These are phyloP conservation scores for Blera fallax DNA, from an alignment of 2,888 invertebrate genomes.

Conservation along the genomic window DNA sequence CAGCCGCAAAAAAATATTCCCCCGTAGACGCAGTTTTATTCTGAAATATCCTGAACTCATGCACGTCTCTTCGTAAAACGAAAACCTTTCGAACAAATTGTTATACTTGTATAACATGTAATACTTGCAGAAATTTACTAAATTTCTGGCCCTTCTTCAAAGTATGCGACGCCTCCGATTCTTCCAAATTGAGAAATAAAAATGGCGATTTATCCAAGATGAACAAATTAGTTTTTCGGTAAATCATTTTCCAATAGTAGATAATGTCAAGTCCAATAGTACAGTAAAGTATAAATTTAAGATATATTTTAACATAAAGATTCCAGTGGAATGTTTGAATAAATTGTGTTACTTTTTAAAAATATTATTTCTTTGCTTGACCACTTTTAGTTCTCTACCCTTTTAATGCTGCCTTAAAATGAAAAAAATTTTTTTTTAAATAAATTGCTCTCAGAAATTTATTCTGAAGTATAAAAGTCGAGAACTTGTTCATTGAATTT, in stretches of 20 bases:
- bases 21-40: not conserved
- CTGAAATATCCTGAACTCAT: not conserved
- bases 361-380: too few relatives aligned
- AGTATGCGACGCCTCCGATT: not conserved
- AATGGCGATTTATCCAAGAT: slow-evolving; percentile 45
- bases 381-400: too few relatives aligned
- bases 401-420: too few relatives aligned
- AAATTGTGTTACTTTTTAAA: too few relatives aligned
- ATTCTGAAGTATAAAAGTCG: too few relatives aligned
- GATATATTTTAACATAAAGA: too few relatives aligned
- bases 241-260: not conserved
- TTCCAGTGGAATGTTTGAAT: too few relatives aligned
- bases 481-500: too few relatives aligned
- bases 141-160: not conserved
- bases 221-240: slow-evolving; percentile 2
- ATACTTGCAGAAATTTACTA: not conserved
- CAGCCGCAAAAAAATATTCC: not conserved
- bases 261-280: not conserved
- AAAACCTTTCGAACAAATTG: not conserved
- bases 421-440: too few relatives aligned
- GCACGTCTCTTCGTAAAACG: not conserved
- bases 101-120: not conserved
- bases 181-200: slow-evolving; percentile 15
- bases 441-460: too few relatives aligned
- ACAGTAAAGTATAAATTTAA: not conserved